Conservation (phyloP, 2,113 vertebrate species). For the Pteruthius melanotis region DNA sequence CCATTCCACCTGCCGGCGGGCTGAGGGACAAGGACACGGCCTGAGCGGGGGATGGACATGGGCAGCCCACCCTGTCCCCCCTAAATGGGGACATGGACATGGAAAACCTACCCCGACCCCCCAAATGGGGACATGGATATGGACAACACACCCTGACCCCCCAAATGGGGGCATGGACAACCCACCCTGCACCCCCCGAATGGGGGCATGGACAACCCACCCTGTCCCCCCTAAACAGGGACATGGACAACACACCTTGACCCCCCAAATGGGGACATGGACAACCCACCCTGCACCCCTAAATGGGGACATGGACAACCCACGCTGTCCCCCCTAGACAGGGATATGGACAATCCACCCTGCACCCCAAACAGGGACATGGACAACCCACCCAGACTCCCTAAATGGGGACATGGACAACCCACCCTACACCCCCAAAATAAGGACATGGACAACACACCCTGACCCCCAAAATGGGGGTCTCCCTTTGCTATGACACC, state of each 20-base stretch:
- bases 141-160: rapidly evolving
- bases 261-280: not conserved
- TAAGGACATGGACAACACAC: rapidly evolving
- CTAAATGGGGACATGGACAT: rapidly evolving
- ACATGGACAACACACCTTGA: not conserved
- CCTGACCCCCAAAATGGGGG: not conserved
- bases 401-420: not conserved
- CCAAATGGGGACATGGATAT: not conserved
- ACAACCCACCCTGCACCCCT: not conserved
- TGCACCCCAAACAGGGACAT: too few relatives aligned
- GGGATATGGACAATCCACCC: too few relatives aligned
- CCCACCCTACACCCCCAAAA: not conserved
- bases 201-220: not conserved
- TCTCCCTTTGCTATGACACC: rapidly evolving
- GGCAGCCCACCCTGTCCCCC: not conserved
- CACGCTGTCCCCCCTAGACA: too few relatives aligned
- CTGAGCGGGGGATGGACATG: rapidly evolving
- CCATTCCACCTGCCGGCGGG: constrained; percentile 84
- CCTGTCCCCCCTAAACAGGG: not conserved
- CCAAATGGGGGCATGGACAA: rapidly evolving
- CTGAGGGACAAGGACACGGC: constrained; percentile 37
- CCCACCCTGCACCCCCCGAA: rapidly evolving
- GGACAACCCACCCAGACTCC: not conserved
- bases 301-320: not conserved
- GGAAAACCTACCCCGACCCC: not conserved